Evolutionary conservation across 2,797 vertebrate genomes (phyloP), one percentile per base, ranked within the genome.

Genomic region (Esox masquinongy): DNA sequence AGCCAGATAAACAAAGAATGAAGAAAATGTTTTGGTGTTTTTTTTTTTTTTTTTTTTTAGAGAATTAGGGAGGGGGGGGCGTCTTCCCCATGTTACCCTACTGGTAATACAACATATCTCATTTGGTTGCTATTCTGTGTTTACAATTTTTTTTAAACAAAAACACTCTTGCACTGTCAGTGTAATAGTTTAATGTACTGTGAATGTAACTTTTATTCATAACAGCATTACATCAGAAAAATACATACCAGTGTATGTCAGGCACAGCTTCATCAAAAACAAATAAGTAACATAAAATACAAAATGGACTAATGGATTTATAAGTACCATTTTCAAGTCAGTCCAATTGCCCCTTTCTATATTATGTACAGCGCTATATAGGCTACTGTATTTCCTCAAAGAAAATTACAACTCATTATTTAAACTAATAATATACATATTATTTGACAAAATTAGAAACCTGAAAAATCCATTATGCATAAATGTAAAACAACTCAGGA

Each of bases 381-480:
- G 77, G 86, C 84, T 79, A 49, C 82, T 75, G 74, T 70, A 77
- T 77, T 83, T 82, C 83, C 72, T 82, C 68, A 70, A 86, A 80
- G 80, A 84, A 86, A 70, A 89, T 87, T 82, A 88, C 59, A 86
- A 83, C 81, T 85, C 81, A 81, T 72, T 74, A 74, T 72, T 53
- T 39, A 74, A 68, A 81, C 80, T 81, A 87, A 92, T 92, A 90
- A 93, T 90, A 92, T 92, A 93, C 79, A 84, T 77, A 75, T 11
- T 31, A 81, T 86, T 70, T 84, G 71, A 80, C 81, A 76, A 76
- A 76, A 76, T 43, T 17, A 74, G 36, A 79, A 68, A 22, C 12
- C 75, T 80, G 36, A 71, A 71, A 71, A 24, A 26, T 71, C 26
- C 17, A 56, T 34, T 56, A 71, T 53, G 19, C 50, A 17, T 71